These are phyloP conservation scores for Cottus gobio DNA, from an alignment of 2,113 vertebrate genomes.

Conservation along the genomic window DNA sequence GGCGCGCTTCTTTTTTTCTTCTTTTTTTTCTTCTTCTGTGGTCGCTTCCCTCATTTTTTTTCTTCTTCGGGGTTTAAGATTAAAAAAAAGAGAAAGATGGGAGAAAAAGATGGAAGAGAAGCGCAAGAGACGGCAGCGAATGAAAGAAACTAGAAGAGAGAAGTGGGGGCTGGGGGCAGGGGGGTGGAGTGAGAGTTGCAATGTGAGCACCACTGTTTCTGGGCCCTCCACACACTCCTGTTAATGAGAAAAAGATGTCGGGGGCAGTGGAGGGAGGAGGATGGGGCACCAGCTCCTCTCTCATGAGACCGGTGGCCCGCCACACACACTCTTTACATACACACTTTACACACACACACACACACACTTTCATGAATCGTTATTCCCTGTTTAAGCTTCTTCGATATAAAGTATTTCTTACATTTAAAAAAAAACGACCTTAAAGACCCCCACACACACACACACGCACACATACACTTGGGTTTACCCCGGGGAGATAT, in stretches of 20 bases:
- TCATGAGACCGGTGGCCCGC: slow-evolving; percentile 8
- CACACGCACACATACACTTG: slow-evolving; percentile 14
- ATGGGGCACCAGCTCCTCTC: slow-evolving; percentile 47
- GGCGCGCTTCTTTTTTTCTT: background rate
- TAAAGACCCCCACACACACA: background rate
- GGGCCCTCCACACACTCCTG: slow-evolving; percentile 72
- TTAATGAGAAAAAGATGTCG: slow-evolving; percentile 86
- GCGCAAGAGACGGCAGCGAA: slow-evolving; percentile 20
- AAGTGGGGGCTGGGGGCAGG: background rate
- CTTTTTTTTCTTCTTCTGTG: slow-evolving; percentile 31
- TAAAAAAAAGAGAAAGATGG: slow-evolving; percentile 25
- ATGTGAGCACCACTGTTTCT: slow-evolving; percentile 81
- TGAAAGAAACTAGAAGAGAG: slow-evolving; percentile 6
- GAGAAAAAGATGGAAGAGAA: slow-evolving; percentile 18
- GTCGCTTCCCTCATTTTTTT: slow-evolving; percentile 22
- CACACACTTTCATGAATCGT: background rate
- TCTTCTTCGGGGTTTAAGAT: slow-evolving; percentile 3
- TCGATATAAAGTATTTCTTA: background rate
- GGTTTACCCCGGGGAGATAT: slow-evolving; percentile 55
- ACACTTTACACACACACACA: slow-evolving; percentile 18
- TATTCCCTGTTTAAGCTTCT: background rate
- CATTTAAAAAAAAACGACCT: background rate
- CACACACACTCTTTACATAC: slow-evolving; percentile 30
- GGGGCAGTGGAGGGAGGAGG: slow-evolving; percentile 45
- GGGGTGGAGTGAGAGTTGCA: slow-evolving; percentile 58